Base-by-base conservation (phyloP, 2,797 vertebrate genomes). In the Dallia pectoralis region DNA sequence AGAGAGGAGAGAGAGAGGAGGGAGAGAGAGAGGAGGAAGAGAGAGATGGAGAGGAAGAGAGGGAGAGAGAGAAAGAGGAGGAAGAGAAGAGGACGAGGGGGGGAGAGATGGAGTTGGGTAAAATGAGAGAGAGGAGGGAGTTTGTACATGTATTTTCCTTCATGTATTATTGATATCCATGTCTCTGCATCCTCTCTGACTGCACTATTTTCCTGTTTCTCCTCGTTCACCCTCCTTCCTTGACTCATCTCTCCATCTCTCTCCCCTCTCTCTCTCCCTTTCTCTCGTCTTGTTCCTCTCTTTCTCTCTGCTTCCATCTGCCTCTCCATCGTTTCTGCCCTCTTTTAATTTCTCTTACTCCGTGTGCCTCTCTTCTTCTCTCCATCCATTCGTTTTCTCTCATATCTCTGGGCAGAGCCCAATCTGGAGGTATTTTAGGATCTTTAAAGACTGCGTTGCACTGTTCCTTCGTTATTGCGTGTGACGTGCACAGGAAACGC, bases 91-190 rank as follows among this genome's bases (percentile, higher is more conserved):
- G 75, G 12, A 67, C 0, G 18, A 82, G 70, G 74, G 18, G 69
- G 61, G 74, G 51, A 19, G 19, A 67, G n/a, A n/a, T n/a, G n/a
- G n/a, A n/a, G n/a, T n/a, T n/a, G n/a, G n/a, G n/a, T n/a, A n/a
- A n/a, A n/a, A n/a, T n/a, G n/a, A n/a, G n/a, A n/a, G n/a, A n/a
- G n/a, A n/a, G n/a, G n/a, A n/a, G n/a, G n/a, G n/a, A n/a, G 85
- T 77, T 81, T 88, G 81, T 88, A 88, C 85, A 88, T 87, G 40
- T 44, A 84, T 88, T 86, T 84, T 86, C 86, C 89, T 90, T 86
- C 86, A 89, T 90, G 81, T 79, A 88, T 90, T 90, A 89, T 91
- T 81, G 81, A 91, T 89, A 53, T 63, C 48, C 76, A 74, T 83
- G 77, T 77, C 75, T 82, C 84, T 63, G 4, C 36, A n/a, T n/a